Evolutionary conservation across 2,113 vertebrate genomes (phyloP).

Genomic region (Pterocles gutturalis): DNA sequence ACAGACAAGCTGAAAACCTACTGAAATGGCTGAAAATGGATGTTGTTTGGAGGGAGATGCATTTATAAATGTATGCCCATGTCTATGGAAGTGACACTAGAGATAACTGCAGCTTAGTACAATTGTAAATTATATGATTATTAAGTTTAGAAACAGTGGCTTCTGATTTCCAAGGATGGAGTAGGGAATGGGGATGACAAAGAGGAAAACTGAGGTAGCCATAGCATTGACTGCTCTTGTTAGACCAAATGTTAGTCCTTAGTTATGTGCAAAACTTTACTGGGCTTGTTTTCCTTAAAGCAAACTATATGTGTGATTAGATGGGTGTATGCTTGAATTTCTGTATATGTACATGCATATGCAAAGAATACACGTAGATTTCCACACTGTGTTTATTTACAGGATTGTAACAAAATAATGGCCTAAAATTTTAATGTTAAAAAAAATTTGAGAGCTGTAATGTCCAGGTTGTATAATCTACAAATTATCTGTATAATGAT

Average conservation of each 20-base stretch:
- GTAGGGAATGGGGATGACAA: background rate
- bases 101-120: background rate
- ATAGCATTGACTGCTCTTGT: background rate
- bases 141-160: background rate
- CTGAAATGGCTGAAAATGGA: background rate
- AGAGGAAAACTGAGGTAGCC: background rate
- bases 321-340: background rate
- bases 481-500: background rate
- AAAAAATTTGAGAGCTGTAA: background rate
- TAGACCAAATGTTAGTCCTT: background rate
- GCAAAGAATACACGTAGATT: background rate
- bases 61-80: background rate
- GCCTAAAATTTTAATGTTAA: background rate
- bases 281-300: background rate
- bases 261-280: background rate
- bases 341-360: fast-evolving
- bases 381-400: background rate
- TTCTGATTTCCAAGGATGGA: background rate
- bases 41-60: background rate
- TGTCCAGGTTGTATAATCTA: background rate
- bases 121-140: background rate
- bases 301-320: background rate
- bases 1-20: background rate
- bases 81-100: background rate
- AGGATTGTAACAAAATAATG: background rate